Base-by-base conservation (phyloP, 2,113 vertebrate genomes). In the Ochotona princeps region DNA sequence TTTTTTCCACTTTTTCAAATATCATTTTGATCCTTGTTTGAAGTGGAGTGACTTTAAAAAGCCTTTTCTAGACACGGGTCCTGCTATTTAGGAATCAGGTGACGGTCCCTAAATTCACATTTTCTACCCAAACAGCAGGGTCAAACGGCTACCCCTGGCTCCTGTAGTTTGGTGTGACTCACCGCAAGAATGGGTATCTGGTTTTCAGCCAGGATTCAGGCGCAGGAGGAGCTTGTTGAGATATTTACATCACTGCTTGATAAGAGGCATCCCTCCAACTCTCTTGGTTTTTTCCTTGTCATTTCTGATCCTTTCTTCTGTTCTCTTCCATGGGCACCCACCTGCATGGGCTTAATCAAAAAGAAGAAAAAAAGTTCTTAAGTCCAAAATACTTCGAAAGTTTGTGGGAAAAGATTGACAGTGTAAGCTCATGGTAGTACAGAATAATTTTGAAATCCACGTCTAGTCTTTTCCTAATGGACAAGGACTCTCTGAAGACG, bases 31-130 rank as follows among this genome's bases (percentile, higher is more conserved):
- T 54, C 72, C 57, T 57, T 44, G 61, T 63, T 86, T 75, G 23
- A 82, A 60, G n/a, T 91, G 72, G 51, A 21, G n/a, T 92, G 66
- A 14, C 35, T 44, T 89, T 73, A 70, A 92, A 73, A 73, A 30
- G 15, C 0, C 74, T 75, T 83, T 93, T 91, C 47, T 30, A 76
- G 83, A 49, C 20, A 20, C 10, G 12, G 23, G 72, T 87, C 18
- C 44, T 38, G 44, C 25, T 26, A 60, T 26, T 38, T 32, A 15
- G 84, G 54, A 69, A 12, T 91, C 63, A 44, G 65, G 60, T 9
- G n/a, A 44, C 44, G 20, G 74, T n/a, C 10, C n/a, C 51, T 89
- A 90, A 72, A 60, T 49, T 73, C 79, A 60, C 28, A 54, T 92
- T 61, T 76, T 85, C 76, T 32, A 69, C 57, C 63, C 67, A 72